phyloP scores from a whole-genome alignment of 2,888 invertebrate species.

The Belgica antarctica region DNA sequence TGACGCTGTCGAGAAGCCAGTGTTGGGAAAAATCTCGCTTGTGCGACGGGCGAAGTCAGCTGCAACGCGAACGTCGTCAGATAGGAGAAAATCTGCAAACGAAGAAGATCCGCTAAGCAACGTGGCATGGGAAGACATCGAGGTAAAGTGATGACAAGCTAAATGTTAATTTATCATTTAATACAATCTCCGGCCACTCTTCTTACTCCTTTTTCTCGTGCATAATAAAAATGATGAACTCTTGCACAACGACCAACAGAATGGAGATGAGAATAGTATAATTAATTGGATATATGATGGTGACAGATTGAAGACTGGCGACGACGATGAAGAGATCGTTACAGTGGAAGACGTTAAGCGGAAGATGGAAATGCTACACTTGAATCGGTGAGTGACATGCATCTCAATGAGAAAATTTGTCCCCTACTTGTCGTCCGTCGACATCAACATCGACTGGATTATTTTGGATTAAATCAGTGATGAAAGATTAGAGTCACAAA shows the following conservation, averaged over 20 bases:
- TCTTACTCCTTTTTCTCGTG: not conserved
- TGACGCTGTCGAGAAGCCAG: conserved; percentile 57
- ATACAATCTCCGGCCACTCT: not conserved
- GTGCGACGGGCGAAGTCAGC: conserved; percentile 68
- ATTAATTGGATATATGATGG: conserved; percentile 38
- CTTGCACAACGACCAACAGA: too few relatives aligned
- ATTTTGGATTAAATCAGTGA: not conserved
- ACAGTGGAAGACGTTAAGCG: conserved; percentile 53
- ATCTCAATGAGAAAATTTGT: conserved; percentile 4
- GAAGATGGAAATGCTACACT: conserved; percentile 54
- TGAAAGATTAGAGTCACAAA: too few relatives aligned
- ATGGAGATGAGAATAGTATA: conserved; percentile 44
- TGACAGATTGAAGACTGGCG: conserved; percentile 44
- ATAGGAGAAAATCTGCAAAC: conserved; percentile 44
- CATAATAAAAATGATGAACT: conserved; percentile 7
- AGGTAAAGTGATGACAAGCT: conserved; percentile 42
- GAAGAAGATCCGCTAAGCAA: conserved; percentile 46
- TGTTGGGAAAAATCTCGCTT: conserved; percentile 66
- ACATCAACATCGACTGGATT: not conserved
- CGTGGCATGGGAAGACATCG: conserved; percentile 46
- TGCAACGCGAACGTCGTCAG: conserved; percentile 48
- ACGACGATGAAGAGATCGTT: conserved; percentile 50
- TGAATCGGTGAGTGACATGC: conserved; percentile 48
- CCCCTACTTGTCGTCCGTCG: not conserved
- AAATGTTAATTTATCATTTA: conserved; percentile 41